Base-by-base conservation (phyloP, 23 tunicate genomes). In the Trididemnum miniatum region DNA sequence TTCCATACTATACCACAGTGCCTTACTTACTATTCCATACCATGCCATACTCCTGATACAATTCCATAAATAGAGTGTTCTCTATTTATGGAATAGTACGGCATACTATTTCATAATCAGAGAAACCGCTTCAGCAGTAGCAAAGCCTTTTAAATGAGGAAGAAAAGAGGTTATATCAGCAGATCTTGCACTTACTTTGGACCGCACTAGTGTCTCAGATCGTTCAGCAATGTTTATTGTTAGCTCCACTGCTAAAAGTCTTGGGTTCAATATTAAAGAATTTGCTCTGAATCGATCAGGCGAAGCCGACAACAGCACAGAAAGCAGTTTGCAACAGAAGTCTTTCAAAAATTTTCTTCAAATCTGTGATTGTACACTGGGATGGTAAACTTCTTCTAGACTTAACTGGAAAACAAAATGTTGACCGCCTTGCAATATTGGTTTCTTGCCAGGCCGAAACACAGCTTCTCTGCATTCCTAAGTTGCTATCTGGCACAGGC, bases 401-500 rank as follows among this genome's bases (percentile, higher is more conserved):
- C n/a, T 63, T 63, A 63, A 63, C n/a, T 63, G 69, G 69, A n/a
- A 63, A 63, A 22, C 18, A 63, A 15, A 7, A 26, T 63, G 69
- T 63, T 24, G 69, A 63, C 26, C 69, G 69, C 69, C 69, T 63
- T 63, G 69, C 26, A 4, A 63, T n/a, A 18, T 26, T 63, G n/a
- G 69, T 63, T 63, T 63, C 69, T 4, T 63, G 4, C n/a, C 25
- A 63, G 5, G 28, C 28, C 18, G 28, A 63, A 63, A 63, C 26
- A 24, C 69, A 63, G 69, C 69, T 63, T 63, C n/a, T 63, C 5
- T 22, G 25, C n/a, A 63, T 63, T n/a, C n/a, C n/a, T n/a, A n/a
- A n/a, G n/a, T 63, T 63, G 69, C 69, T 24, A 15, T 63, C 69
- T 63, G 69, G 69, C 25, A 63, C 69, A 63, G 69, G 69, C 28